Base-by-base conservation (phyloP, 2,888 invertebrate species). In the Therioaphis trifolii region DNA sequence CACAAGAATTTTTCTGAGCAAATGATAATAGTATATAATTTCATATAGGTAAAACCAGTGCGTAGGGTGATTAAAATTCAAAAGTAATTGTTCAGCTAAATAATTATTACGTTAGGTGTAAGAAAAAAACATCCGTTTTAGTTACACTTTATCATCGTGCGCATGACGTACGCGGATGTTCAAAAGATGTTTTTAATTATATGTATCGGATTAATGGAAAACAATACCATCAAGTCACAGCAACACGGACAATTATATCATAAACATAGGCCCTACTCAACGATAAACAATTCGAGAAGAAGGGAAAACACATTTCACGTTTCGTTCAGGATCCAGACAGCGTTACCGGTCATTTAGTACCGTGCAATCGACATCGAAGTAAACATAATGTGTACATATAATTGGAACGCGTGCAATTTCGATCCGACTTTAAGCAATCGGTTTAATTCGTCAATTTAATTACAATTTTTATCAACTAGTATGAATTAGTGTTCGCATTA, bases 321-420 rank as follows among this genome's bases (percentile, higher is more conserved):
- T 21, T 69, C 55, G 68, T 40, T 52, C 40, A 68, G 40, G 15
- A 24, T 24, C 68, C 24, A n/a, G 18, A 15, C 21, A 9, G 18
- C 24, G 21, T 52, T 52, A 29, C 21, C 78, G 68, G 78, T 69
- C 55, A 55, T 78, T 78, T 72, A 82, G 82, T 82, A 82, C 40
- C 29, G 18, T 63, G 46, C 71, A 63, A 74, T 74, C 72, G 24
- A 74, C 82, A 82, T 46, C 21, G 63, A 14, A 21, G 63, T 74
- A 24, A 82, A 63, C 72, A 82, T 24, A 35, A 72, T 78, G 63
- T 46, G 21, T 29, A 69, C 15, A 24, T 35, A 14, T 52, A 49
- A 46, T 49, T 46, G 46, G 29, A 76, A 63, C n/a, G 63, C 14
- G 14, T 29, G 21, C 63, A 29, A 40, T 63, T 63, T n/a, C 14